A percentile compares a stretch with the other conserved stretches of the same genome.
Conservation (phyloP, 2,113 vertebrate genomes). For the Polypterus bichir region DNA sequence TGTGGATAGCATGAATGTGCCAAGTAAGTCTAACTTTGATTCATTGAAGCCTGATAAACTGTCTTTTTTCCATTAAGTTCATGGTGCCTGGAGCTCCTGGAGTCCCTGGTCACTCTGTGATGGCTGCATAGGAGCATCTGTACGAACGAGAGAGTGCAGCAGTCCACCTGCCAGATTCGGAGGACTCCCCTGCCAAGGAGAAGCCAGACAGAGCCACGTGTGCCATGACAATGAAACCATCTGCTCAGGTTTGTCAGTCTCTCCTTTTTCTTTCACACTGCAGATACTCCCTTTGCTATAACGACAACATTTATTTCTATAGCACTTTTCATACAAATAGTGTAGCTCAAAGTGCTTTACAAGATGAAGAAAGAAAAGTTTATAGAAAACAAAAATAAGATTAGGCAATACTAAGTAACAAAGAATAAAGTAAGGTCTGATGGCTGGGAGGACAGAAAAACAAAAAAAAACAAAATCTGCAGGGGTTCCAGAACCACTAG, state of each 20-base stretch:
- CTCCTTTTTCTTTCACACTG: background rate
- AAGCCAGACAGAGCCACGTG: conserved; percentile 42
- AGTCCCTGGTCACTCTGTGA: conserved; percentile 60
- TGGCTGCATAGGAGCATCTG: conserved; percentile 44
- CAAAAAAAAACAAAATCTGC: too few relatives aligned
- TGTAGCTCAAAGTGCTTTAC: too few relatives aligned
- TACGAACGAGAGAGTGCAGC: conserved; percentile 47
- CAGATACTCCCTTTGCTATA: background rate
- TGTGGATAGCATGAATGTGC: too few relatives aligned
- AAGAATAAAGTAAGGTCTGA: too few relatives aligned
- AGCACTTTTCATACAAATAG: too few relatives aligned
- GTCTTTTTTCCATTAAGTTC: conserved; percentile 35
- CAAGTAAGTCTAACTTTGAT: too few relatives aligned
- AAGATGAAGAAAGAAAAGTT: too few relatives aligned
- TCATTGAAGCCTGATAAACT: background rate
- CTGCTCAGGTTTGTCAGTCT: conserved; percentile 51
- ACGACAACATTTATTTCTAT: too few relatives aligned
- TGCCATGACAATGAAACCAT: conserved; percentile 51
- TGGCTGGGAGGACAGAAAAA: too few relatives aligned
- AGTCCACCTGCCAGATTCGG: conserved; percentile 58
- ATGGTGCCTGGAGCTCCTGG: conserved; percentile 66
- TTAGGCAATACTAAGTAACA: too few relatives aligned
- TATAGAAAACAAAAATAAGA: too few relatives aligned
- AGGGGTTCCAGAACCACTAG: too few relatives aligned
- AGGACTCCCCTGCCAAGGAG: conserved; percentile 57